phyloP scores from a whole-genome alignment of 2,113 vertebrate genomes.

The Mustela lutreola region DNA sequence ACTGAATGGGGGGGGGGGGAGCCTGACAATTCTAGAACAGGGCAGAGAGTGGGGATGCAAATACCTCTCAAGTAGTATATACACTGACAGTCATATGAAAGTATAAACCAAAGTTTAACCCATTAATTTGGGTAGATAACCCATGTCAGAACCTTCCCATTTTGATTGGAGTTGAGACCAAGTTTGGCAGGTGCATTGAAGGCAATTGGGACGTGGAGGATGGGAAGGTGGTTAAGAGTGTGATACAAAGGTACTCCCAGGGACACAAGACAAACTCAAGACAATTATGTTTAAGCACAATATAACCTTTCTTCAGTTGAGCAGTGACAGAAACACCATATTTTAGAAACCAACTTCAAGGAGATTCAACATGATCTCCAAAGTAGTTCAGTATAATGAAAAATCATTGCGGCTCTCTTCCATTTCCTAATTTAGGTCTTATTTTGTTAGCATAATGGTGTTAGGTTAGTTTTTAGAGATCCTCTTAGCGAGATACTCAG shows the following conservation, averaged over 20 bases:
- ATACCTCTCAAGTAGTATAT: neutral
- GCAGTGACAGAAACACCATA: neutral
- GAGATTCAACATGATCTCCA: neutral
- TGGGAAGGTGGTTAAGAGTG: neutral
- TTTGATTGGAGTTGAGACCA: neutral
- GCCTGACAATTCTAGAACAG: neutral
- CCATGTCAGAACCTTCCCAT: neutral
- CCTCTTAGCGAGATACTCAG: neutral
- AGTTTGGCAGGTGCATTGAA: neutral
- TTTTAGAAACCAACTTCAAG: conserved; percentile 9
- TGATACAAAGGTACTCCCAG: neutral
- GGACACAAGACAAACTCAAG: neutral
- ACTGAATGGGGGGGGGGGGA: neutral
- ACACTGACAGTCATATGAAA: neutral
- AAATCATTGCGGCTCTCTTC: neutral
- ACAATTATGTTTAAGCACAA: neutral
- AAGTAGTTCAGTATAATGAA: neutral
- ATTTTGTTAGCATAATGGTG: conserved; percentile 27
- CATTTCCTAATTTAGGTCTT: conserved; percentile 21
- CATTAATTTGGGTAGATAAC: neutral
- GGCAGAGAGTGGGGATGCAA: neutral
- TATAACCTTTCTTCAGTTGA: neutral
- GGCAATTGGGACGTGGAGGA: neutral
- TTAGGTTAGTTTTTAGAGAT: conserved; percentile 33
- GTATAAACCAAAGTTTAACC: neutral